phyloP scores from a whole-genome alignment of 2,888 invertebrate genomes.

The Pachliopta kotzebuea region DNA sequence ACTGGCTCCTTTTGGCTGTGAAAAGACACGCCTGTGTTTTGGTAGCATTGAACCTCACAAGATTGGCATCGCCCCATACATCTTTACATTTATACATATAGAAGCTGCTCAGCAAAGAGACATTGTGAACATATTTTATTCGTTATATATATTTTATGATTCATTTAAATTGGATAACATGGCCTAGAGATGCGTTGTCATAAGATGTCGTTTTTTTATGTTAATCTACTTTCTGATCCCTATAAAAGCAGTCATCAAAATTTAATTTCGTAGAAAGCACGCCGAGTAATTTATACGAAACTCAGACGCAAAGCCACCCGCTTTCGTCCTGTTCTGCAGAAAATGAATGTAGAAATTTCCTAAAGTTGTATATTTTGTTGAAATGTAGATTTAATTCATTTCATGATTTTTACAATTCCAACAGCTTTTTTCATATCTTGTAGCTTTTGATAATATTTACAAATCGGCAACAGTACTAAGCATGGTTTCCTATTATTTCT shows the following conservation, averaged over 20 bases:
- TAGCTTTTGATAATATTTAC: not conserved
- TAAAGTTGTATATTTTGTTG: not conserved
- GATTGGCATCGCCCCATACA: no score
- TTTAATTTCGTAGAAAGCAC: constrained; percentile 69
- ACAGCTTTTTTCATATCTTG: not conserved
- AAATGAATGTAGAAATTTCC: constrained; percentile 15
- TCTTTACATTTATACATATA: not conserved
- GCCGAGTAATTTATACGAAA: constrained; percentile 58
- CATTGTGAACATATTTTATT: not conserved
- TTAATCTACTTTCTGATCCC: constrained; percentile 24
- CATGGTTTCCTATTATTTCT: no score
- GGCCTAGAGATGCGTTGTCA: constrained; percentile 11
- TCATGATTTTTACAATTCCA: not conserved
- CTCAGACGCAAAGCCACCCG: constrained; percentile 39
- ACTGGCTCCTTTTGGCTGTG: no score
- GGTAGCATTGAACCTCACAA: no score
- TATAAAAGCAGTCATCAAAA: constrained; percentile 54
- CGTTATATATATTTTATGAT: not conserved
- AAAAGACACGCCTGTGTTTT: no score
- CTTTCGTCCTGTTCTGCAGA: constrained; percentile 6
- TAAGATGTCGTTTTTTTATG: constrained; percentile 25
- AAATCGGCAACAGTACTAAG: not conserved
- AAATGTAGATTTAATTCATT: not conserved
- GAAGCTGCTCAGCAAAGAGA: not conserved
- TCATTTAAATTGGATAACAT: constrained; percentile 1